phyloP scores from a whole-genome alignment of 2,888 invertebrate genomes.

The Hybos culiciformis region DNA sequence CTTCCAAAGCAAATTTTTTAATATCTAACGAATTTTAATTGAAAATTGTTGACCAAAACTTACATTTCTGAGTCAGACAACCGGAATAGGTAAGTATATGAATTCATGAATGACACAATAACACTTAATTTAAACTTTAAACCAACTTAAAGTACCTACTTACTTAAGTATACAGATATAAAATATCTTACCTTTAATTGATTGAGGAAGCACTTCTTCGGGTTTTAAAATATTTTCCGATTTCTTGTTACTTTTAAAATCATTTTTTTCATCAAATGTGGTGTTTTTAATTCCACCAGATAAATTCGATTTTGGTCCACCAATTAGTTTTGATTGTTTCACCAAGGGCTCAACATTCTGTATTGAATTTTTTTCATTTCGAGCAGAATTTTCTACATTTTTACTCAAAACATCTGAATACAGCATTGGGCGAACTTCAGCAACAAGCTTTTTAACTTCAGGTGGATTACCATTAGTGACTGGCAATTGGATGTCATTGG shows the following conservation, averaged over 20 bases:
- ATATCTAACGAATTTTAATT: too few species aligned
- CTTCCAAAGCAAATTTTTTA: too few species aligned
- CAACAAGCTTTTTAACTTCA: conserved; percentile 44
- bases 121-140: too few species aligned
- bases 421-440: conserved; percentile 76
- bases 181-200: too few species aligned
- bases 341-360: neutral
- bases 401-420: conserved; percentile 76
- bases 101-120: too few species aligned
- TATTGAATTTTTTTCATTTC: neutral
- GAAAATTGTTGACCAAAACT: too few species aligned
- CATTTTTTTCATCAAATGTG: neutral
- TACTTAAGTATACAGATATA: too few species aligned
- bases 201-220: neutral
- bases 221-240: neutral
- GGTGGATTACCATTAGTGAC: conserved; percentile 18
- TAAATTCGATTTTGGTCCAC: neutral
- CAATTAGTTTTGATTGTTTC: neutral
- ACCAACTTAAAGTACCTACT: too few species aligned
- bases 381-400: conserved; percentile 17
- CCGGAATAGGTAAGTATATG: too few species aligned
- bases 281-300: neutral
- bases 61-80: too few species aligned
- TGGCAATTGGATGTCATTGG: conserved; percentile 4
- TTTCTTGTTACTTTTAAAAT: too few species aligned